A percentile compares a stretch with the other conserved stretches of the same genome.
Conservation (phyloP, 64 coral and sea anemone genomes). For the Actinia equina region DNA sequence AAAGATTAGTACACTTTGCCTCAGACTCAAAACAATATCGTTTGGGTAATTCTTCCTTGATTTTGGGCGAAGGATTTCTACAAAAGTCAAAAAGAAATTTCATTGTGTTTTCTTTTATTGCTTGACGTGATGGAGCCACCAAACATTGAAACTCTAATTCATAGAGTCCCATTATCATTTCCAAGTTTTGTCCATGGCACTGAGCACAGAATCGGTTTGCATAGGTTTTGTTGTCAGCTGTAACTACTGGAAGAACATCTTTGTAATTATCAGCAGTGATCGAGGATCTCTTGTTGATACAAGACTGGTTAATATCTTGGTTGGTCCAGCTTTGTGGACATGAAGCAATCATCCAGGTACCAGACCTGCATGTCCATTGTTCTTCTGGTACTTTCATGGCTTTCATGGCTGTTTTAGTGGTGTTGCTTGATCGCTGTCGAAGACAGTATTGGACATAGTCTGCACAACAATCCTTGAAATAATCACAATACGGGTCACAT, state of each 20-base stretch:
- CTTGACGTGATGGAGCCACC: not conserved
- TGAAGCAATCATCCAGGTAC: constrained; percentile 12
- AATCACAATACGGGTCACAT: constrained; percentile 14
- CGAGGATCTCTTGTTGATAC: not conserved
- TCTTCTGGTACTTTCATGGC: constrained; percentile 13
- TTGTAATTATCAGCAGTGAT: constrained; percentile 11
- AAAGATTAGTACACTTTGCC: not conserved
- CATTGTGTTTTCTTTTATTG: not conserved
- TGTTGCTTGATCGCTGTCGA: no score
- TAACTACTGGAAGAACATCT: not conserved
- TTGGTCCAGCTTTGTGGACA: constrained; percentile 23
- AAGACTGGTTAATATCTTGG: not conserved
- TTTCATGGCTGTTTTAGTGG: not conserved
- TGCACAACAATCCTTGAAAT: constrained; percentile 21
- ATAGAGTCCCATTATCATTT: not conserved
- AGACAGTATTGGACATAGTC: constrained; percentile 13
- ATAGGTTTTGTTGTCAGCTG: constrained; percentile 9
- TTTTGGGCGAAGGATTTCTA: not conserved
- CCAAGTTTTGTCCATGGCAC: not conserved
- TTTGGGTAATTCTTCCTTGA: not conserved
- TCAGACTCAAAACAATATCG: not conserved
- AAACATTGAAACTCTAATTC: not conserved
- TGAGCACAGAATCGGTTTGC: not conserved
- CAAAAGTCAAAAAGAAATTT: constrained; percentile 18
- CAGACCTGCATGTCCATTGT: constrained; percentile 20